Base-by-base conservation (phyloP, 2,888 invertebrate genomes). In the Agrilus cyanescens region DNA sequence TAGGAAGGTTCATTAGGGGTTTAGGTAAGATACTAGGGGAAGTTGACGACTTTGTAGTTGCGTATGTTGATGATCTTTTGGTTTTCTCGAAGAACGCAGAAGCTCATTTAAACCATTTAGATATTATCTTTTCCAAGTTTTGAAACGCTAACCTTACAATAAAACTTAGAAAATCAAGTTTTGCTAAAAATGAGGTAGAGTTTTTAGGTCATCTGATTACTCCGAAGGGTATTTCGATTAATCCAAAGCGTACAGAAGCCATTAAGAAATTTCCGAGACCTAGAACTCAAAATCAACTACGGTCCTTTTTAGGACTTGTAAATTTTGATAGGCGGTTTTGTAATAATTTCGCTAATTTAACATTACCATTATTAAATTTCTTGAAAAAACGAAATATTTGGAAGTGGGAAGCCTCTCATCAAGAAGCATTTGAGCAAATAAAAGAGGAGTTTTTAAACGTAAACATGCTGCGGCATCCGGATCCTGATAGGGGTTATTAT, bases 231-330 rank as follows among this genome's bases (percentile, higher is more conserved):
- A 33, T 10, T 43, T 46, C 33, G 45, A 45, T 10, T 8, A 41
- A 49, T 43, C 42, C 43, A 7, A n/a, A 15, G 45, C 50, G 32
- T 45, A 52, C 52, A 1, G 39, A 53, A 13, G 47, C 50, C 1
- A 57, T 60, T 14, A 13, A 32, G 20, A 42, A 55, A 8, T 59
- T 57, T 42, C 47, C 52, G 29, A 25, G 36, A 8, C 58, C 59
- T 1, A 35, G 38, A 30, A 58, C 55, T 18, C 30, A 50, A n/a
- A 54, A 48, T 43, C 47, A 60, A 33, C 36, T 59, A 6, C 46
- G 51, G 38, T 38, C 46, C 10, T 58, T 58, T 40, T n/a, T 57
- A 15, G 55, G 57, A 4, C 33, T 59, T 1, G 48, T 54, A 1
- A 47, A 46, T 4, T 58, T 49, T 40, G 54, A 54, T 13, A 30